phyloP scores from a whole-genome alignment of 1,140 invertebrate species.

The Bombus vancouverensis region DNA sequence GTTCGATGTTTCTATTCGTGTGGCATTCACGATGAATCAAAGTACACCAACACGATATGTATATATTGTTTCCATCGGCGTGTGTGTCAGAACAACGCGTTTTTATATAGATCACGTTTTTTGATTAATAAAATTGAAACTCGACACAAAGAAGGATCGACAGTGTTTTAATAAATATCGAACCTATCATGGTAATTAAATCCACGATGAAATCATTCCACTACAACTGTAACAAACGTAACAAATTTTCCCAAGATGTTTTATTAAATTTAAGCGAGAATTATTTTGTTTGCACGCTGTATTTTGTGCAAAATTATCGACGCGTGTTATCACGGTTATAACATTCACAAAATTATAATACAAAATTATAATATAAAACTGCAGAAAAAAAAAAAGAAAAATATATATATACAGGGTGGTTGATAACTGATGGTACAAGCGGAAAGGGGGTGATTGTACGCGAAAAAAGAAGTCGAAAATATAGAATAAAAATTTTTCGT shows the following conservation, averaged over 20 bases:
- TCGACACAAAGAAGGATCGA: neutral
- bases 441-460: too few species aligned
- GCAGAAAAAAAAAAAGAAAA: too few species aligned
- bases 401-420: too few species aligned
- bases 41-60: neutral
- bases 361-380: too few species aligned
- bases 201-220: neutral
- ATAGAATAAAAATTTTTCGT: too few species aligned
- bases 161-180: neutral
- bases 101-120: neutral
- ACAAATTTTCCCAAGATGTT: neutral
- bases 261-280: neutral
- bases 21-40: neutral
- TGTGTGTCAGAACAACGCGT: neutral
- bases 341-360: too few species aligned
- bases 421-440: too few species aligned
- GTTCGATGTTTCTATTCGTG: neutral
- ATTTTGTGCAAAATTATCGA: neutral
- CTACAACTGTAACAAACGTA: neutral
- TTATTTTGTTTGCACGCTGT: neutral
- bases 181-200: constrained; percentile 3
- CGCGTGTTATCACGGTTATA: neutral
- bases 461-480: too few species aligned
- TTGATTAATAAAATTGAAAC: constrained; percentile 11
- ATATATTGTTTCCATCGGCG: neutral